Conservation (phyloP, 2,888 invertebrate species). For the Drosophila limbata region DNA sequence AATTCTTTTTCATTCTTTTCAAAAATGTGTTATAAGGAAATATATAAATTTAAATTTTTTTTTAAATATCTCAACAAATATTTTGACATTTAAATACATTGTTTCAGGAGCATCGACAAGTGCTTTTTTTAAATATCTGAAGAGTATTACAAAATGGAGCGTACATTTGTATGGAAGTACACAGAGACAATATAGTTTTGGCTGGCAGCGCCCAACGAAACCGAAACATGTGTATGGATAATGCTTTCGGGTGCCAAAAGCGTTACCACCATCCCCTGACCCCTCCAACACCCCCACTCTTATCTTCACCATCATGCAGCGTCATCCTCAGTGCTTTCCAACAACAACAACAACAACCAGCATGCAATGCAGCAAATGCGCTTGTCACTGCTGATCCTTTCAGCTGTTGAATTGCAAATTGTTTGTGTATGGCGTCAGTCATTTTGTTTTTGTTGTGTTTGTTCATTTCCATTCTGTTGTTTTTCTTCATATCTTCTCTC, state of each 20-base stretch:
- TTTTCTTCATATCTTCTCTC: conserved; percentile 17
- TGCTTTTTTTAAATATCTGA: not conserved
- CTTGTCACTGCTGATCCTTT: conserved; percentile 79
- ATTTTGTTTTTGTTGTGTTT: conserved; percentile 41
- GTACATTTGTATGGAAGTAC: conserved; percentile 8
- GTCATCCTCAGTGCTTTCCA: not conserved
- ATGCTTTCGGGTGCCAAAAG: conserved; percentile 27
- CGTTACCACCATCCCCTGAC: not conserved
- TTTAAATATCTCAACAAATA: too few relatives aligned
- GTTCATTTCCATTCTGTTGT: conserved; percentile 22
- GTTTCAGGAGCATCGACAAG: too few relatives aligned
- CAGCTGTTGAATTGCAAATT: conserved; percentile 82
- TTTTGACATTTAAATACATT: too few relatives aligned
- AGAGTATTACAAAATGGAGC: conserved; percentile 41
- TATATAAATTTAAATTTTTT: too few relatives aligned
- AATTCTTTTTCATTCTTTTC: too few relatives aligned
- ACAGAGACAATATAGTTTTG: conserved; percentile 3
- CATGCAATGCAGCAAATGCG: conserved; percentile 65
- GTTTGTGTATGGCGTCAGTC: conserved; percentile 76
- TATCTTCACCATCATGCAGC: too few relatives aligned
- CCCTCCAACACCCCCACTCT: not conserved
- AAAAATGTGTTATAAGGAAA: too few relatives aligned
- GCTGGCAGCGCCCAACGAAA: conserved; percentile 12
- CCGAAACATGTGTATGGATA: conserved; percentile 53
- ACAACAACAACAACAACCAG: not conserved